These are phyloP conservation scores for Neoniphon sammara DNA, from an alignment of 2,797 vertebrate species.

Conservation along the genomic window DNA sequence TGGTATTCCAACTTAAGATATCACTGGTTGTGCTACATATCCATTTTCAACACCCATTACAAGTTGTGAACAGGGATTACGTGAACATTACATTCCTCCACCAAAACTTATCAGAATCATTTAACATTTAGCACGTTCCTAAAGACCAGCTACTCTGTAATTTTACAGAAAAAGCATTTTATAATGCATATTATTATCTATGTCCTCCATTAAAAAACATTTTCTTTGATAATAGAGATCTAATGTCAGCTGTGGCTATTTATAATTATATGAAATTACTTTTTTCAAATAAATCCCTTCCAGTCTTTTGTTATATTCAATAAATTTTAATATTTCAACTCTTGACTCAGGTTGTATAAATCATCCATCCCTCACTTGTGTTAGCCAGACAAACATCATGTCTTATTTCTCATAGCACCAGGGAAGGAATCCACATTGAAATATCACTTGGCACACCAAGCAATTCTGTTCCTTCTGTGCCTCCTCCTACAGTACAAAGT, in stretches of 20 bases:
- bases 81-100: too few relatives aligned
- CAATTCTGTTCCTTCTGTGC: slow-evolving; percentile 23
- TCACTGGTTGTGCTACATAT: too few relatives aligned
- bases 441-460: slow-evolving; percentile 46
- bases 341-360: slow-evolving; percentile 8
- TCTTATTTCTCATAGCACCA: slow-evolving; percentile 13
- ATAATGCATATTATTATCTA: not conserved
- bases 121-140: too few relatives aligned
- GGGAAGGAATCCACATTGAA: slow-evolving; percentile 48
- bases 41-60: too few relatives aligned
- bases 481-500: slow-evolving; percentile 58
- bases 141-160: too few relatives aligned
- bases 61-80: too few relatives aligned
- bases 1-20: too few relatives aligned
- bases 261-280: not conserved
- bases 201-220: not conserved
- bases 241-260: too few relatives aligned
- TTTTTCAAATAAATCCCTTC: slow-evolving; percentile 1
- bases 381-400: slow-evolving; percentile 11
- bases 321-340: not conserved
- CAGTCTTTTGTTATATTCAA: not conserved
- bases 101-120: too few relatives aligned
- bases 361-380: slow-evolving; percentile 9
- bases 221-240: not conserved
- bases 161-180: not conserved